Percentiles rank a stretch among this genome's conserved stretches.
Evolutionary conservation across 1,140 invertebrate genomes (phyloP).

Genomic region (Prorops nasuta): DNA sequence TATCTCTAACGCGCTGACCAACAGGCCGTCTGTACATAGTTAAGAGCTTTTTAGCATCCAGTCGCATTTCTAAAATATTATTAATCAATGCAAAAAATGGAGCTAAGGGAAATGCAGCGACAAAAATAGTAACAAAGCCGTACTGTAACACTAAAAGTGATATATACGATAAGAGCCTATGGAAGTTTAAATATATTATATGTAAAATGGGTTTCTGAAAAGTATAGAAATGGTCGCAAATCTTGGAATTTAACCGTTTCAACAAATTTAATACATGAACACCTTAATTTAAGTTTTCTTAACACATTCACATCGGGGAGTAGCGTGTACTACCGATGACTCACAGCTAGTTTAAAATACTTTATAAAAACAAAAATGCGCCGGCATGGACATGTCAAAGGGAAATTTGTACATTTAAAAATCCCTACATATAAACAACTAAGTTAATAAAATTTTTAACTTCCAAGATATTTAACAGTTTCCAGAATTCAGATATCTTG

Average conservation of each 20-base stretch:
- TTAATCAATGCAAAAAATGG: conserved; percentile 86
- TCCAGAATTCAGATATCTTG: conserved; percentile 11
- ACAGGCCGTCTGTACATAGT: conserved; percentile 81
- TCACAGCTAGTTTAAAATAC: no score
- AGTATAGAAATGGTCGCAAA: no score
- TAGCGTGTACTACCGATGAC: no score
- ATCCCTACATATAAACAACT: no score
- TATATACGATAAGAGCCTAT: conserved; percentile 7
- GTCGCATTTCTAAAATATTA: conserved; percentile 85
- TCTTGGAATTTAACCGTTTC: no score
- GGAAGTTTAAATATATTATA: not conserved
- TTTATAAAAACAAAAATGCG: no score
- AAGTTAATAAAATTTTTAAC: not conserved
- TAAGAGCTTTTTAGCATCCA: conserved; percentile 87
- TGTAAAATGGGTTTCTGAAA: no score
- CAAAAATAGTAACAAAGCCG: conserved; percentile 89
- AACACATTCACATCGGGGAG: no score
- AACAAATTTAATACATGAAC: no score
- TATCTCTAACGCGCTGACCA: conserved; percentile 78
- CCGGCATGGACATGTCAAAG: no score
- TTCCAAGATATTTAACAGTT: not conserved
- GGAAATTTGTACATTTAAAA: no score
- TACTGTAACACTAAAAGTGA: conserved; percentile 76
- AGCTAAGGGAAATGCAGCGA: conserved; percentile 85
- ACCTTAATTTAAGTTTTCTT: no score